phyloP scores from a whole-genome alignment of 2,888 invertebrate species.

The Dynastes tityus region DNA sequence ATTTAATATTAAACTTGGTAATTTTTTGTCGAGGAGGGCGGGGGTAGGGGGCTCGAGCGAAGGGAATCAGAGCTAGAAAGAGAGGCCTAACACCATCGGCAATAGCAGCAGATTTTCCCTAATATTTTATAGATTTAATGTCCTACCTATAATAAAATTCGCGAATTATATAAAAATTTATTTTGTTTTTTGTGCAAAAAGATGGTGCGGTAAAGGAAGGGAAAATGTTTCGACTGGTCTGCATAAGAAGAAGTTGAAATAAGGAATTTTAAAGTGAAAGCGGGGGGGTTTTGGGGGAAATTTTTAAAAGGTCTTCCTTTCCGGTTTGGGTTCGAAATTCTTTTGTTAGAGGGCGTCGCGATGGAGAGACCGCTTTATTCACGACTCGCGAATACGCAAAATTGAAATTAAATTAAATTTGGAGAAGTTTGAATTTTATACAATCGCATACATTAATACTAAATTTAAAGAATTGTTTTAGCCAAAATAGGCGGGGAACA shows the following conservation, averaged over 20 bases:
- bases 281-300: not conserved
- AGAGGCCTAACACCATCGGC: not conserved
- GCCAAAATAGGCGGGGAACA: too few species aligned
- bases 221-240: too few species aligned
- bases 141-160: conserved; percentile 64
- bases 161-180: too few species aligned
- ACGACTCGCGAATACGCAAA: conserved; percentile 53
- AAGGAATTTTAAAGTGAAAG: too few species aligned
- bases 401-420: conserved; percentile 57
- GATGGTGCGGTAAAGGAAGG: not conserved
- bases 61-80: not conserved
- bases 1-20: conserved; percentile 76
- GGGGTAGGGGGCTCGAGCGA: not conserved
- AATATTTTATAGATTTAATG: conserved; percentile 63
- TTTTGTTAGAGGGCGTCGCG: conserved; percentile 52
- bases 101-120: conserved; percentile 57
- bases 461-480: conserved; percentile 46
- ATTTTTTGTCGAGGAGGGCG: conserved; percentile 70
- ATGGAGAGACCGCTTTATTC: conserved; percentile 42
- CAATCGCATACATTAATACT: conserved; percentile 53
- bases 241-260: too few species aligned
- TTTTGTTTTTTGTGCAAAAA: too few species aligned
- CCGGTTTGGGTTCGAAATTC: conserved; percentile 55
- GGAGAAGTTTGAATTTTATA: conserved; percentile 57
- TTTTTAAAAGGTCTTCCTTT: conserved; percentile 1